These are phyloP conservation scores for Plebejus melissa DNA, from an alignment of 2,888 invertebrate species.

Conservation along the genomic window DNA sequence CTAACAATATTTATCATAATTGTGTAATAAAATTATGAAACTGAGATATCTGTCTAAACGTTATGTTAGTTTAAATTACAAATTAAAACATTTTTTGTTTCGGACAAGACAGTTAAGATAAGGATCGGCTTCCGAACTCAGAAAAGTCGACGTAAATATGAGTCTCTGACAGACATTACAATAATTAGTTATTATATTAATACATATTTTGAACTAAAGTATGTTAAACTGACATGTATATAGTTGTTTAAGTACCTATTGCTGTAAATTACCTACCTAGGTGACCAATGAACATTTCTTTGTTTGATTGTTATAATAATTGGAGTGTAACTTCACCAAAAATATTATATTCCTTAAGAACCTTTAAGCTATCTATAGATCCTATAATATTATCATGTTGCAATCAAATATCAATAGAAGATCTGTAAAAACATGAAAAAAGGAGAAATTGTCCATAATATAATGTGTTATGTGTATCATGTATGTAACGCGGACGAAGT, in stretches of 20 bases:
- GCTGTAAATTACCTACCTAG: not conserved
- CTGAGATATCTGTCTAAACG: not conserved
- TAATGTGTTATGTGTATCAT: too few species aligned
- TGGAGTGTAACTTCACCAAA: too few species aligned
- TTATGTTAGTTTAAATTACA: constrained; percentile 8
- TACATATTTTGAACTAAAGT: not conserved
- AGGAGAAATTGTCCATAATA: too few species aligned
- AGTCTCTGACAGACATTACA: not conserved
- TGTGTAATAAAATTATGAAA: not conserved
- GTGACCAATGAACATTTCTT: too few species aligned
- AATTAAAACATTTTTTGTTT: constrained; percentile 26
- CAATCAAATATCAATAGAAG: too few species aligned
- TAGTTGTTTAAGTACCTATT: not conserved
- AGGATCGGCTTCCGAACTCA: constrained; percentile 51
- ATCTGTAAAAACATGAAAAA: too few species aligned
- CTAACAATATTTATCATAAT: constrained; percentile 14
- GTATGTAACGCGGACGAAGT: too few species aligned
- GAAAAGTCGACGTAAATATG: not conserved
- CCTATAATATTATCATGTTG: too few species aligned
- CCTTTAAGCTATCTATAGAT: too few species aligned
- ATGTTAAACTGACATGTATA: not conserved
- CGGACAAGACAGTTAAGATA: constrained; percentile 53
- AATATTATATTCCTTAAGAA: too few species aligned
- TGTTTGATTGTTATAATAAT: too few species aligned
- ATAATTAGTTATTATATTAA: not conserved